These are phyloP conservation scores for Sturmia bella DNA, from an alignment of 2,888 invertebrate species.

Conservation along the genomic window DNA sequence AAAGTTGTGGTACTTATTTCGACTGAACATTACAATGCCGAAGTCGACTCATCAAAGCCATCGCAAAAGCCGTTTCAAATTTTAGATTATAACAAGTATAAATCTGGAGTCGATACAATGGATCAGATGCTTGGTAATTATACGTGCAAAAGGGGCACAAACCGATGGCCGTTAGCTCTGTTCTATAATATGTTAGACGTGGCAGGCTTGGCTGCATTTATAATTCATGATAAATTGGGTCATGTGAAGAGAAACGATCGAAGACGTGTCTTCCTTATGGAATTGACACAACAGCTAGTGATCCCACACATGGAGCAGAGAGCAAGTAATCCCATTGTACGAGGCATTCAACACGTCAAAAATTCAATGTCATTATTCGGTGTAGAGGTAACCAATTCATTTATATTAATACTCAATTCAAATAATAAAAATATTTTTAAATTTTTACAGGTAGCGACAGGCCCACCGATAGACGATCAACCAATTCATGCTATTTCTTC, in stretches of 20 bases:
- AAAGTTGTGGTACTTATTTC: background rate
- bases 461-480: too few relatives aligned
- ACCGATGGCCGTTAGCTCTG: background rate
- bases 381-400: background rate
- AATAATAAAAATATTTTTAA: too few relatives aligned
- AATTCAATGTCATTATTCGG: conserved; percentile 1
- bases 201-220: background rate
- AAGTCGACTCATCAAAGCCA: background rate
- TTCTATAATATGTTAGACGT: background rate
- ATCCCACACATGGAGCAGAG: background rate
- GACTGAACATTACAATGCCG: background rate
- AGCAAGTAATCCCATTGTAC: background rate
- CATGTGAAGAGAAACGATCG: background rate
- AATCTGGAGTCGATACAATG: background rate
- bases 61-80: background rate
- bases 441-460: background rate
- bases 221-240: background rate
- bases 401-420: background rate
- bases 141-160: background rate
- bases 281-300: background rate
- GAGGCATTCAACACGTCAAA: background rate
- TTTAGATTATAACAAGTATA: background rate
- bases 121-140: background rate
- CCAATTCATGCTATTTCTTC: too few relatives aligned
- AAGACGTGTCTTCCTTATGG: background rate